Conservation (phyloP, 2,113 vertebrate species). For the Trichomycterus rosablanca region DNA sequence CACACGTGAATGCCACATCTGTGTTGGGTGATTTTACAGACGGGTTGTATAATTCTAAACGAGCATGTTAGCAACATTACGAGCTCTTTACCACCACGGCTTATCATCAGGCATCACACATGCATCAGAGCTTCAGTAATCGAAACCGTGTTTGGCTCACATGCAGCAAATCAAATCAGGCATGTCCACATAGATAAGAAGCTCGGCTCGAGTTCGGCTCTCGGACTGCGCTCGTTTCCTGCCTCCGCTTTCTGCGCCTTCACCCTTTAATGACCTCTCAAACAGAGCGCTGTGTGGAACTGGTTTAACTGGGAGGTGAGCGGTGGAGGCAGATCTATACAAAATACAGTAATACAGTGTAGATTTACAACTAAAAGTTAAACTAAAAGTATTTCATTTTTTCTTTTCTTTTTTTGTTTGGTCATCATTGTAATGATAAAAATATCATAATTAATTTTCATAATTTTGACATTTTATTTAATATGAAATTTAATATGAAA, state of each 20-base stretch:
- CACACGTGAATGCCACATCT: background rate
- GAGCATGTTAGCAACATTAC: background rate
- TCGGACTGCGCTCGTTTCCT: slow-evolving; percentile 49
- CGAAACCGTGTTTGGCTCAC: slow-evolving; percentile 13
- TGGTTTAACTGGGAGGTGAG: background rate
- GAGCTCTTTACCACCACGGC: background rate
- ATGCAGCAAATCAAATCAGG: slow-evolving; percentile 47
- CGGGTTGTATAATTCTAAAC: too few species aligned
- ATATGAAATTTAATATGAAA: too few species aligned
- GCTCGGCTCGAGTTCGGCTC: too few species aligned
- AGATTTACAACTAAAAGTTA: too few species aligned
- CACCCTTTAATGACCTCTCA: slow-evolving; percentile 54
- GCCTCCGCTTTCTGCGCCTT: slow-evolving; percentile 58
- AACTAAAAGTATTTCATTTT: too few species aligned
- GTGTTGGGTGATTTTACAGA: background rate
- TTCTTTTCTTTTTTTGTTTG: too few species aligned
- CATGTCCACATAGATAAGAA: slow-evolving; percentile 41
- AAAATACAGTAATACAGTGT: too few species aligned
- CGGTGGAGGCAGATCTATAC: too few species aligned
- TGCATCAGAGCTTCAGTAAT: slow-evolving; percentile 2
- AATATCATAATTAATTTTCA: too few species aligned
- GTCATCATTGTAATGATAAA: too few species aligned
- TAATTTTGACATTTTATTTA: too few species aligned
- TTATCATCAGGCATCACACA: slow-evolving; percentile 3
- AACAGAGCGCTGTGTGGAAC: background rate